Conservation (phyloP, 2,113 vertebrate species). For the Platysteira castanea region DNA sequence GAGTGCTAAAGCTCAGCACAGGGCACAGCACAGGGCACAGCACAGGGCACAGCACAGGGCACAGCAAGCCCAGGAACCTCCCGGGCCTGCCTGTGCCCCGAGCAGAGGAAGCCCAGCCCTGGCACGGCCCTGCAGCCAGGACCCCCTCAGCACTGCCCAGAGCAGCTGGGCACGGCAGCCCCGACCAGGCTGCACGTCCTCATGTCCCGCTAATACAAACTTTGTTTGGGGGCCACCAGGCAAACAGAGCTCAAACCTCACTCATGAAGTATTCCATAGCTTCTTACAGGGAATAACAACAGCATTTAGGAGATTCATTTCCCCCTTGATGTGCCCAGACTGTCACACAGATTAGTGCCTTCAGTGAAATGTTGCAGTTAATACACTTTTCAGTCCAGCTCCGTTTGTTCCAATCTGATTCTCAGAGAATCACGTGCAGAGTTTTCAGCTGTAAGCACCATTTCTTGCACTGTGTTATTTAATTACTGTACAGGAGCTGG, state of each 20-base stretch:
- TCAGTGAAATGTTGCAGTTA: neutral
- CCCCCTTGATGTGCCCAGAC: neutral
- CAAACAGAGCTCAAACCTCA: neutral
- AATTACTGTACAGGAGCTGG: neutral
- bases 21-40: neutral
- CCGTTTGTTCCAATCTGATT: neutral
- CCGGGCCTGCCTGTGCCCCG: accelerated
- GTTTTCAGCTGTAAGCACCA: neutral
- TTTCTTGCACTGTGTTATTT: neutral
- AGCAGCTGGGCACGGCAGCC: neutral
- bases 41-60: neutral
- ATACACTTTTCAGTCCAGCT: neutral
- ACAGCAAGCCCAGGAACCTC: accelerated
- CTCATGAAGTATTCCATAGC: neutral
- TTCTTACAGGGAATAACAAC: neutral
- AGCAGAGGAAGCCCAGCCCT: neutral
- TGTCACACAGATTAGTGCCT: neutral
- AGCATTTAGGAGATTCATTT: neutral
- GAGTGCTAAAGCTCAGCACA: neutral
- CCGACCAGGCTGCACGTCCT: neutral
- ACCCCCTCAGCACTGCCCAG: accelerated
- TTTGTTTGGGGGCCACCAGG: neutral
- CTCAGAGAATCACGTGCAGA: neutral
- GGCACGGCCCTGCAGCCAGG: neutral
- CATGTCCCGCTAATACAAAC: neutral